These are phyloP conservation scores for Gorsachius magnificus DNA, from an alignment of 2,797 vertebrate species.

Conservation along the genomic window DNA sequence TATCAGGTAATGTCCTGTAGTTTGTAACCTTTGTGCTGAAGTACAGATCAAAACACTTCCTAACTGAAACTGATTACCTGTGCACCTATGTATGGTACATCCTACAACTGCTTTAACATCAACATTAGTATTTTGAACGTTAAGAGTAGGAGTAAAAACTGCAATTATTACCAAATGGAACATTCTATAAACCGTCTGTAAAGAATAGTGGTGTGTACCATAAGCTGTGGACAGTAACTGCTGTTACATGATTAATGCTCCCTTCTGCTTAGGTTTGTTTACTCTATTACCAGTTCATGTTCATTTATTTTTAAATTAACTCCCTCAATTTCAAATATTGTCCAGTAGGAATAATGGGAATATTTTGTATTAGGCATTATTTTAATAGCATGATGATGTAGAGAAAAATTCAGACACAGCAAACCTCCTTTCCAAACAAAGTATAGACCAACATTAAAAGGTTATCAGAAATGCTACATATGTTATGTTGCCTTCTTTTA, in stretches of 20 bases:
- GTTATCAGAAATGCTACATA: background rate
- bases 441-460: background rate
- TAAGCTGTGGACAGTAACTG: background rate
- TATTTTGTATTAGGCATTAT: background rate
- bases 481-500: background rate
- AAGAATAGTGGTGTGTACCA: background rate
- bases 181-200: background rate
- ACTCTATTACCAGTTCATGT: background rate
- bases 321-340: background rate
- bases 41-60: background rate
- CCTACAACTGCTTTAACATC: background rate
- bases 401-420: background rate
- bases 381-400: background rate
- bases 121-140: background rate
- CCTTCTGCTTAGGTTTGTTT: background rate
- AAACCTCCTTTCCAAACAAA: background rate
- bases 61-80: background rate
- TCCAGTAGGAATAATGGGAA: background rate
- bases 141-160: background rate
- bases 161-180: background rate
- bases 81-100: background rate
- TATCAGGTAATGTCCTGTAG: background rate
- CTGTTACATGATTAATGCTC: background rate
- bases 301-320: background rate
- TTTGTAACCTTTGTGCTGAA: background rate